Conservation (phyloP, 2,888 invertebrate genomes). For the Calephelis perditalis region DNA sequence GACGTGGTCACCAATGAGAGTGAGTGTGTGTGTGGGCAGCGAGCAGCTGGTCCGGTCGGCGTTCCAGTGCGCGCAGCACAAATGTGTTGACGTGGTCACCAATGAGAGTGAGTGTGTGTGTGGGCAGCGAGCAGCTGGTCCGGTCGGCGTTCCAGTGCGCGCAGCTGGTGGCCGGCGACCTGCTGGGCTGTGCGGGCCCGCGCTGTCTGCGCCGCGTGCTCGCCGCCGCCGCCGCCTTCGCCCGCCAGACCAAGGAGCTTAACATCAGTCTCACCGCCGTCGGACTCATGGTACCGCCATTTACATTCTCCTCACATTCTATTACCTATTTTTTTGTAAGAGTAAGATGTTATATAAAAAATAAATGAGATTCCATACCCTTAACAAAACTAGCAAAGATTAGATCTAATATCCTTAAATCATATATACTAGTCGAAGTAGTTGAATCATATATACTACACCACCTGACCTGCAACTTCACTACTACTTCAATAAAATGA, state of each 20-base stretch:
- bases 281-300: constrained; percentile 89
- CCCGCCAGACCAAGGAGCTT: constrained; percentile 95
- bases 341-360: no score
- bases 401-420: no score
- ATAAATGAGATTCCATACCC: not conserved
- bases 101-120: no score
- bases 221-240: constrained; percentile 96
- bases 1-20: no score
- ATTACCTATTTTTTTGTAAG: no score
- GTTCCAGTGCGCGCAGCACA: no score
- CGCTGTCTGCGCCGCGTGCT: constrained; percentile 93
- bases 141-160: constrained; percentile 97
- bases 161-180: constrained; percentile 96
- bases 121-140: constrained; percentile 88
- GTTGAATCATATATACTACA: no score
- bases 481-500: no score
- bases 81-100: no score
- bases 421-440: no score
- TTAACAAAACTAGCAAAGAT: no score
- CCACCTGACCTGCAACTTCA: no score
- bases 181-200: constrained; percentile 92
- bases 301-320: not conserved
- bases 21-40: constrained; percentile 55
- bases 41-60: constrained; percentile 89
- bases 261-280: constrained; percentile 98